Percentiles rank a stretch among this genome's conserved stretches.
phyloP scores from a whole-genome alignment of 30 jellyfish, hydroid and myxozoan species.

The Phacellophora camtschatica region DNA sequence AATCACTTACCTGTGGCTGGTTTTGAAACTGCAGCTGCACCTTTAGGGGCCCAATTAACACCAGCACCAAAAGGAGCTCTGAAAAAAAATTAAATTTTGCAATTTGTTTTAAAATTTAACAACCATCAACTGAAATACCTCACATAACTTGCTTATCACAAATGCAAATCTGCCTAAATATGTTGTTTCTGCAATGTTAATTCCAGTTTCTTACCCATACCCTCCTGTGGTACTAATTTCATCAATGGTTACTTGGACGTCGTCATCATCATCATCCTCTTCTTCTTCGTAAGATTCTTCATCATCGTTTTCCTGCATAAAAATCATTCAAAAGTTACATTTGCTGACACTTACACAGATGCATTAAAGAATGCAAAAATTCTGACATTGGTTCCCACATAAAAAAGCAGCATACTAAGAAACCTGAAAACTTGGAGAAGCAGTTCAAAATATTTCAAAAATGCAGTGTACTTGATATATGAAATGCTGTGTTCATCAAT shows the following conservation, averaged over 20 bases:
- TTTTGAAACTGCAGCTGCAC: constrained; percentile 42
- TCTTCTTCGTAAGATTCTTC: constrained; percentile 94
- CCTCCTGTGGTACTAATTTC: constrained; percentile 86
- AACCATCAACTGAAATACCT: too few species aligned
- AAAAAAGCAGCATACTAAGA: too few species aligned
- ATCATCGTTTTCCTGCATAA: constrained; percentile 70
- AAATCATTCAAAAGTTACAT: neutral
- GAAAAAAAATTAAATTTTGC: too few species aligned
- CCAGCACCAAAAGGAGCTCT: constrained; percentile 77
- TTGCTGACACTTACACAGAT: too few species aligned
- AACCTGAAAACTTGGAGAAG: neutral
- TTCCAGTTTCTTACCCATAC: constrained; percentile 17
- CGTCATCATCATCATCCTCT: constrained; percentile 98
- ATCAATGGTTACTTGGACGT: constrained; percentile 94
- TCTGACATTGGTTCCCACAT: too few species aligned
- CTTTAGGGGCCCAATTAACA: constrained; percentile 61
- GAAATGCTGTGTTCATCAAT: too few species aligned
- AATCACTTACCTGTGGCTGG: constrained; percentile 68
- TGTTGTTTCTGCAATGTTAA: neutral
- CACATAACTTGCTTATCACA: neutral
- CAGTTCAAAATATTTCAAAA: neutral
- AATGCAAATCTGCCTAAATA: neutral
- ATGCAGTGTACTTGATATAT: neutral
- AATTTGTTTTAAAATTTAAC: too few species aligned
- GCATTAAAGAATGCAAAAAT: too few species aligned